Evolutionary conservation across 2,797 vertebrate species (phyloP), one percentile per base, ranked within the genome.

Genomic region (Phoebastria nigripes): DNA sequence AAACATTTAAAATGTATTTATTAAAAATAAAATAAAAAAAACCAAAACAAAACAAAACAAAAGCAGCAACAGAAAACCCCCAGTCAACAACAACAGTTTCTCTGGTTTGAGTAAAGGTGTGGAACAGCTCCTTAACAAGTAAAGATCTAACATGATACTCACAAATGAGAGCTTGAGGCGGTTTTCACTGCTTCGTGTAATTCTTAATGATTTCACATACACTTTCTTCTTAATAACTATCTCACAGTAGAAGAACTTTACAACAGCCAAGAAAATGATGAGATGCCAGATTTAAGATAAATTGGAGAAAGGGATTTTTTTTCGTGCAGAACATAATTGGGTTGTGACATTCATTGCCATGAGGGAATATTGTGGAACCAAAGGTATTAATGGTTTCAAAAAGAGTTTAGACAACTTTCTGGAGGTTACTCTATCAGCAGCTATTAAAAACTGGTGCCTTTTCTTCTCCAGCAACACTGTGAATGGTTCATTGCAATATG

Each of bases 221-320:
- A 9, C 54, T 90, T 90, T 58, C 22, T 84, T 89, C 46, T 55
- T 87, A 58, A 7, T 61, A 90, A 63, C 33, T 94, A 5, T 91
- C 78, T 69, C 47, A 82, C 31, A 62, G 61, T 76, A 19, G 25
- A 66, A 47, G 37, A 91, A 59, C 69, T 92, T 87, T 17, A 58
- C 51, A 81, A 46, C 58, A 89, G 37, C 15, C 56, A 33, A 61
- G 71, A 89, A 83, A 70, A 25, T 15, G 1, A 66, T 49, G 33
- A 74, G 52, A 25, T 92, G 37, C 21, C 47, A 82, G n/a, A 35
- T 61, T 81, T 54, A 65, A 82, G 71, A 46, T 54, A 72, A 76
- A 74, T 47, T 66, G 42, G 62, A 82, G 67, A 71, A 70, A 80
- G 52, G 24, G 19, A 9, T 8, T 29, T 11, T 59, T 74, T 56